Conservation (phyloP, 1,140 invertebrate species). For the Dreissena polymorpha region DNA sequence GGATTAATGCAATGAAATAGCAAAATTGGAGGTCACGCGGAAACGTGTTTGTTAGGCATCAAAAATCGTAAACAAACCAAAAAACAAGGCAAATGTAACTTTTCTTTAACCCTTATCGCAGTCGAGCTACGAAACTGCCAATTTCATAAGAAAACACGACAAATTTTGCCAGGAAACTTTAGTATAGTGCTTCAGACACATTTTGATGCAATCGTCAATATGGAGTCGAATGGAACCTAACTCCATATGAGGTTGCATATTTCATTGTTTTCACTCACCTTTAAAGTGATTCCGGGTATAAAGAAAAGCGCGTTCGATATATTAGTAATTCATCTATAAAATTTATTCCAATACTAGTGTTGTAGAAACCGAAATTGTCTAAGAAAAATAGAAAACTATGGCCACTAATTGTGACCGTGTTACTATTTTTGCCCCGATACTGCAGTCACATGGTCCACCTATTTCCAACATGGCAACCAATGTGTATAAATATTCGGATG, state of each 20-base stretch:
- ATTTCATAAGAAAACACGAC: no score
- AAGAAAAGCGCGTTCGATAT: conserved; percentile 16
- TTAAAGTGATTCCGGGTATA: conserved; percentile 40
- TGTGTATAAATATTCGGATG: conserved; percentile 51
- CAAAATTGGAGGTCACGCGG: conserved; percentile 11
- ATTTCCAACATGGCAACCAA: conserved; percentile 71
- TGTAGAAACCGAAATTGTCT: conserved; percentile 56
- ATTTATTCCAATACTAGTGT: conserved; percentile 58
- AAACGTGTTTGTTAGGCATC: conserved; percentile 26
- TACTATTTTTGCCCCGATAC: conserved; percentile 58
- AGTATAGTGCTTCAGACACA: not conserved
- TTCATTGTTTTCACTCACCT: conserved; percentile 52
- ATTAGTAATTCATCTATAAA: conserved; percentile 40
- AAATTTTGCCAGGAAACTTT: not conserved
- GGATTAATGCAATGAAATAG: no score
- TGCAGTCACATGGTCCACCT: conserved; percentile 67
- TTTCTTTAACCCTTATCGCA: conserved; percentile 20
- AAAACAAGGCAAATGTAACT: not conserved
- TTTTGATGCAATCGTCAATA: conserved; percentile 55
- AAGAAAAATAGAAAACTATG: conserved; percentile 61
- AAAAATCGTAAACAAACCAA: conserved; percentile 20
- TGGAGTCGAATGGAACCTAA: conserved; percentile 30
- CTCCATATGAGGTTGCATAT: conserved; percentile 28
- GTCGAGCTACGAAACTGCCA: no score
- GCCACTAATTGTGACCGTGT: conserved; percentile 60